These are phyloP conservation scores for Nasonia longicornis DNA, from an alignment of 1,140 invertebrate species.

Conservation along the genomic window DNA sequence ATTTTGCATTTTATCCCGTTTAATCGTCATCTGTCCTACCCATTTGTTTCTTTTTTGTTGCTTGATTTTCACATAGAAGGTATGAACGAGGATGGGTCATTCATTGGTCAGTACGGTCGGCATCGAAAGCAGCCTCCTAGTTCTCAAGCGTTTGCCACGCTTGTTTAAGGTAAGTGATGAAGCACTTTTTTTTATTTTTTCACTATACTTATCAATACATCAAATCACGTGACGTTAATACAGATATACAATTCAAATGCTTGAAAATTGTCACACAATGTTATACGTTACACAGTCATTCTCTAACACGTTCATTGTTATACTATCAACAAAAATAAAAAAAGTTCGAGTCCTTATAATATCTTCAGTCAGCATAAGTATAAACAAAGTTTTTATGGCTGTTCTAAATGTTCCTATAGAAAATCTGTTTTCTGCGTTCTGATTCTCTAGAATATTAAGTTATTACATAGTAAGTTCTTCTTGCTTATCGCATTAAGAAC, in stretches of 20 bases:
- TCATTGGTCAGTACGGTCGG: conserved; percentile 95
- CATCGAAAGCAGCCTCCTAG: conserved; percentile 80
- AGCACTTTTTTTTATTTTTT: conserved; percentile 22
- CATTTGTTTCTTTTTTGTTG: conserved; percentile 59
- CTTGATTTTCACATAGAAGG: conserved; percentile 74
- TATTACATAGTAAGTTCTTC: not conserved
- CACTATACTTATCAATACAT: conserved; percentile 11
- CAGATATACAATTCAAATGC: not conserved
- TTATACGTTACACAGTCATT: conserved; percentile 37
- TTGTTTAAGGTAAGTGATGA: conserved; percentile 74
- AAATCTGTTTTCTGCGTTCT: not conserved
- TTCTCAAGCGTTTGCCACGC: conserved; percentile 82
- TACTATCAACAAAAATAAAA: conserved; percentile 28
- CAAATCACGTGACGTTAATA: conserved; percentile 4
- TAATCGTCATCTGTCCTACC: conserved; percentile 32
- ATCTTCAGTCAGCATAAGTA: conserved; percentile 39
- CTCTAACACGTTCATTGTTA: conserved; percentile 42
- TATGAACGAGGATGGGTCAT: conserved; percentile 98
- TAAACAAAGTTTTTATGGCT: conserved; percentile 5
- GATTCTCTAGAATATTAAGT: not conserved
- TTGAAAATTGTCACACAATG: conserved; percentile 7
- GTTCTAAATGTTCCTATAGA: conserved; percentile 4
- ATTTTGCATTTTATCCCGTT: conserved; percentile 46
- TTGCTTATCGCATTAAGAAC: not conserved
- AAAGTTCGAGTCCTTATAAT: conserved; percentile 39